phyloP scores from a whole-genome alignment of 2,113 vertebrate species.

The Lasiurus borealis region DNA sequence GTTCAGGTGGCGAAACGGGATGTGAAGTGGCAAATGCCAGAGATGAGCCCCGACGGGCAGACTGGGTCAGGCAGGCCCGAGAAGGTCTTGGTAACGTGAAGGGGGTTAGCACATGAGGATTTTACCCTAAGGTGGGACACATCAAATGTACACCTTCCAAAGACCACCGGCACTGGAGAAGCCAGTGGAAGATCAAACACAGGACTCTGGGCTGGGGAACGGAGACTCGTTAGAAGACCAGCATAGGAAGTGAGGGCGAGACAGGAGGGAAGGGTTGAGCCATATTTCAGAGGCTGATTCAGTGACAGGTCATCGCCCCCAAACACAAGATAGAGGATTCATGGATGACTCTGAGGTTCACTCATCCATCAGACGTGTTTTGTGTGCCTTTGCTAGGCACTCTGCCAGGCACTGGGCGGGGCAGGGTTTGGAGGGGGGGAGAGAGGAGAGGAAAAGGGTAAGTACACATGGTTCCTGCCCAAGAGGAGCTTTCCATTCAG shows the following conservation, averaged over 20 bases:
- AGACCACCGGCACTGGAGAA: background rate
- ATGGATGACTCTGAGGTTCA: background rate
- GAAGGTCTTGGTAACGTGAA: background rate
- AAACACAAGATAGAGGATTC: background rate
- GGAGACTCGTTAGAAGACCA: background rate
- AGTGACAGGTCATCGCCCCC: background rate
- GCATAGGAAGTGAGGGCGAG: background rate
- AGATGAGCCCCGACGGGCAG: background rate
- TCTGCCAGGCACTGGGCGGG: background rate
- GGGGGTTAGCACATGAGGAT: background rate
- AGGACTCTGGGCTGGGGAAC: background rate
- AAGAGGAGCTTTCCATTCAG: background rate
- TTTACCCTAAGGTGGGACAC: background rate
- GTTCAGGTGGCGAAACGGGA: background rate
- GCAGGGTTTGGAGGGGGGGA: accelerated
- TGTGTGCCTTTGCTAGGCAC: background rate
- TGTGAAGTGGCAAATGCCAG: background rate
- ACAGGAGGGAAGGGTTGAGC: background rate
- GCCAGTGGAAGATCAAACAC: background rate
- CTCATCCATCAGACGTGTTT: background rate
- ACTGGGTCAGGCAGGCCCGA: background rate
- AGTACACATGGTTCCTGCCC: background rate
- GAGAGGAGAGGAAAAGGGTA: background rate
- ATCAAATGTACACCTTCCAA: background rate
- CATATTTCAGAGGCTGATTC: background rate